Evolutionary conservation across 2,113 vertebrate genomes (phyloP), one percentile per base, ranked within the genome.

Genomic region (Scytalopus superciliaris): DNA sequence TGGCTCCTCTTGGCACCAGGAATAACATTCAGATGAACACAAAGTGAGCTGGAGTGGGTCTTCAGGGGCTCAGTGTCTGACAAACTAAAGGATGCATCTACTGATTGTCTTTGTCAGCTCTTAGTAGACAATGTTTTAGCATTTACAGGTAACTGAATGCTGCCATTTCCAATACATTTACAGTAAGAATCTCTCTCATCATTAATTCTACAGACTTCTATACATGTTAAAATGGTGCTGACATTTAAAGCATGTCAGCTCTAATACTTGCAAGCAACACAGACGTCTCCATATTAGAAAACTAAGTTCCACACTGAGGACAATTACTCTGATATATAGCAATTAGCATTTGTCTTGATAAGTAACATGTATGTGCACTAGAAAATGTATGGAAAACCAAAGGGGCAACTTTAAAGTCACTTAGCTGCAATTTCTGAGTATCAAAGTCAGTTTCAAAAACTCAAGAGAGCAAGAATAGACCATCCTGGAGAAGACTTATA

Each of bases 61-160:
- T 97, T 94, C 68, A 2, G 96, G 91, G 95, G 87, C 91, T 68
- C 55, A 72, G 84, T 0, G 5, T 88, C 93, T 89, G 86, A 95
- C 93, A 91, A 81, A 89, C 56, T 82, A 91, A 97, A 93, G 91
- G 83, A 86, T 91, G 89, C 86, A 86, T 94, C 88, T 94, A 9
- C 91, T 96, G 96, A 97, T 95, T 83, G 85, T 73, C 92, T 97
- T 87, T 97, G 97, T 95, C 96, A 97, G 94, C 72, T 97, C 91
- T 86, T 91, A 86, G 91, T 56, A 89, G 89, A 94, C 93, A 92
- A 75, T 78, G 89, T 88, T 95, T 96, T 97, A 97, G 91, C 94
- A 91, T 94, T 97, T 97, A 96, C 92, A 97, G 91, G 95, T 97
- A 97, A 94, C 86, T 89, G 91, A 96, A 87, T 0, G 5, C 94